Percentiles rank a stretch among this genome's conserved stretches.
phyloP scores from a whole-genome alignment of 2,888 invertebrate genomes.

The Pimpla rufipes region DNA sequence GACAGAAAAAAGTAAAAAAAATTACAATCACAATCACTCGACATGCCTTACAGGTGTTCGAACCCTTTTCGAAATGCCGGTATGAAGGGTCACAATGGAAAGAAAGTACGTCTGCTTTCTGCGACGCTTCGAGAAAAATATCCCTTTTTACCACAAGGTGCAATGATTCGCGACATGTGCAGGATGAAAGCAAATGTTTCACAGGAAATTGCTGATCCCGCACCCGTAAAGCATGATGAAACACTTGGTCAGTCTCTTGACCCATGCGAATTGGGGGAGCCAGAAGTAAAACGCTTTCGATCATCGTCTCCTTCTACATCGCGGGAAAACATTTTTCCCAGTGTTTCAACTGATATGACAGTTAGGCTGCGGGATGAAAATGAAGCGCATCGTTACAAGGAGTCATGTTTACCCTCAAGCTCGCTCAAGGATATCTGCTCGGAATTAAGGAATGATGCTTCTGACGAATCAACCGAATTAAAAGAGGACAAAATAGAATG shows the following conservation, averaged over 20 bases:
- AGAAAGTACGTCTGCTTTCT: not conserved
- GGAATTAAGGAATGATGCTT: not conserved
- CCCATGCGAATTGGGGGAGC: not conserved
- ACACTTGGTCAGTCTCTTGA: not conserved
- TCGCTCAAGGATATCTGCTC: not conserved
- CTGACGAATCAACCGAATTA: conserved; percentile 27
- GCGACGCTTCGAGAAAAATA: conserved; percentile 1
- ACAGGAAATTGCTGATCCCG: conserved; percentile 4
- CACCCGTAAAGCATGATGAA: not conserved
- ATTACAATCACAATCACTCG: not conserved
- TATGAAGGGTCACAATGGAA: not conserved
- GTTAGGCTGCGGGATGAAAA: conserved; percentile 3
- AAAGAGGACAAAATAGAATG: conserved; percentile 19
- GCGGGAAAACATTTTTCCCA: not conserved
- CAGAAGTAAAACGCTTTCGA: conserved; percentile 10
- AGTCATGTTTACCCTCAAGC: conserved; percentile 12
- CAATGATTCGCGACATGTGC: conserved; percentile 4
- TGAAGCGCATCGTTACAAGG: conserved; percentile 1
- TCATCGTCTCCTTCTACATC: conserved; percentile 13
- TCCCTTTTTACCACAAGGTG: conserved; percentile 4
- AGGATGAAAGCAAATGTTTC: not conserved
- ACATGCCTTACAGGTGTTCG: not conserved
- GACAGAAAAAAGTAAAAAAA: not conserved
- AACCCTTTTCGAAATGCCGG: not conserved
- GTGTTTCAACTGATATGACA: not conserved